Conservation (phyloP, 2,888 invertebrate genomes). For the Drosophila colorata region DNA sequence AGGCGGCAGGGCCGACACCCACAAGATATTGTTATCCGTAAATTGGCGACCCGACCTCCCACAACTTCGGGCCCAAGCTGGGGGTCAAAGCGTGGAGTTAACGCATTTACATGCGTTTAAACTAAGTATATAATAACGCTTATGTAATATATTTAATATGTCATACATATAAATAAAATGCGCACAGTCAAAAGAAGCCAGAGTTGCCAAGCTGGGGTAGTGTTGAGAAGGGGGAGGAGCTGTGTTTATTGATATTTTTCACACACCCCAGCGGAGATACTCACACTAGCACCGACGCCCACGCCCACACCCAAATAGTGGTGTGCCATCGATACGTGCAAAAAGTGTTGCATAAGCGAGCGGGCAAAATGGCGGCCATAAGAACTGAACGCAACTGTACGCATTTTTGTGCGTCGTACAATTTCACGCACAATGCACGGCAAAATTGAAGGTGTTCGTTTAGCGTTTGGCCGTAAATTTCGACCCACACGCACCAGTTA, state of each 20-base stretch:
- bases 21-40: slow-evolving; percentile 67
- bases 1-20: slow-evolving; percentile 18
- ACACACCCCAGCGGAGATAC: slow-evolving; percentile 19
- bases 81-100: slow-evolving; percentile 23
- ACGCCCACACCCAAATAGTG: slow-evolving; percentile 2
- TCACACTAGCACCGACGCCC: neutral
- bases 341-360: slow-evolving; percentile 58
- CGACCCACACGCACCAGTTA: slow-evolving; percentile 39
- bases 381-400: slow-evolving; percentile 55
- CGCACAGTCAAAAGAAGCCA: slow-evolving; percentile 58
- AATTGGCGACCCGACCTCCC: slow-evolving; percentile 56
- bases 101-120: slow-evolving; percentile 56
- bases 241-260: slow-evolving; percentile 59
- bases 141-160: slow-evolving; percentile 78
- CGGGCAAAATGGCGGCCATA: slow-evolving; percentile 38
- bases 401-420: slow-evolving; percentile 56
- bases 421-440: slow-evolving; percentile 25
- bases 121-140: slow-evolving; percentile 71
- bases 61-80: slow-evolving; percentile 1
- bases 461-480: slow-evolving; percentile 67
- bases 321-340: slow-evolving; percentile 30
- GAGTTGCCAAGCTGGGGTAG: slow-evolving; percentile 4
- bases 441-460: slow-evolving; percentile 64
- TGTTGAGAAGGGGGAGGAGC: slow-evolving; percentile 5
- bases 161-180: slow-evolving; percentile 67